These are phyloP conservation scores for Cristatella mucedo DNA, from an alignment of 2,888 invertebrate species.

Conservation along the genomic window DNA sequence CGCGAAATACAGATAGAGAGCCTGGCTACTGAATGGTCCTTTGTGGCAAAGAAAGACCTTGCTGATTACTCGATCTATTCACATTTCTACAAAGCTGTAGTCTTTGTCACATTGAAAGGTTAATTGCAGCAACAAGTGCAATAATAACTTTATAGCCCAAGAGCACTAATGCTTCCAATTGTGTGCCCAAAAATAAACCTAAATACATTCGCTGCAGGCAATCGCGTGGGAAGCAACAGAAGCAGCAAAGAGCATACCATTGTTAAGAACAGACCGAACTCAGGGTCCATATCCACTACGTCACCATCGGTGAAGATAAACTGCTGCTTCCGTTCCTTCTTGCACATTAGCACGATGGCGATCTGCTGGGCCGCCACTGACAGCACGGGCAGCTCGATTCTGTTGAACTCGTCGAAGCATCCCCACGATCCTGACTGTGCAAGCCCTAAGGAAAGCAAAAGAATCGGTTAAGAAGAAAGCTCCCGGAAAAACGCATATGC, in stretches of 20 bases:
- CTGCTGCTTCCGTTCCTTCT: slow-evolving; percentile 74
- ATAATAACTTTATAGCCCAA: too few species aligned
- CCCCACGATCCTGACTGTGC: slow-evolving; percentile 95
- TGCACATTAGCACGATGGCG: slow-evolving; percentile 71
- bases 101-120: too few species aligned
- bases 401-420: slow-evolving; percentile 90
- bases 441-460: slow-evolving; percentile 46
- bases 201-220: too few species aligned
- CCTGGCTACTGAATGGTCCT: too few species aligned
- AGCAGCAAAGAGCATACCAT: slow-evolving; percentile 51
- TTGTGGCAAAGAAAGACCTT: too few species aligned
- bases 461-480: too few species aligned
- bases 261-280: slow-evolving; percentile 91
- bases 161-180: too few species aligned
- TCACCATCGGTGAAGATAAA: slow-evolving; percentile 92
- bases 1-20: too few species aligned
- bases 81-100: too few species aligned
- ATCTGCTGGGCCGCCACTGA: slow-evolving; percentile 94
- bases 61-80: too few species aligned
- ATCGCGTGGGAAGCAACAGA: not conserved
- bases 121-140: not conserved
- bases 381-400: slow-evolving; percentile 75
- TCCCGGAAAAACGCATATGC: too few species aligned
- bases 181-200: too few species aligned
- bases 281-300: slow-evolving; percentile 74